Percentiles rank a stretch among this genome's conserved stretches.
phyloP scores from a whole-genome alignment of 2,113 vertebrate species.

The Nothobranchius furzeri region DNA sequence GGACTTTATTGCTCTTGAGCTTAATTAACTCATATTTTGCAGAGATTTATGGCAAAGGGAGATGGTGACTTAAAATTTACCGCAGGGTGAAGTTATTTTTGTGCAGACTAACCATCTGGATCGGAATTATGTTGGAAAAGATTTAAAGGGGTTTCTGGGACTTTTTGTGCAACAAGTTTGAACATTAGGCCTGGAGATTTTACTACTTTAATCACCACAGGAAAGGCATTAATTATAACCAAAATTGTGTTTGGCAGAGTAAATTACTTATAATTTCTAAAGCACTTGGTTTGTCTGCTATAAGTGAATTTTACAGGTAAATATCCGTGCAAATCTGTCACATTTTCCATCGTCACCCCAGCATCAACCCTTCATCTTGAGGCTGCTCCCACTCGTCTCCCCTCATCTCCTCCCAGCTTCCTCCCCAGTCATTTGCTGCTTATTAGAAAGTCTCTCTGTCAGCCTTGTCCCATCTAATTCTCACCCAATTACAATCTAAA shows the following conservation, averaged over 20 bases:
- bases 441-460: slow-evolving; percentile 67
- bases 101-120: slow-evolving; percentile 27
- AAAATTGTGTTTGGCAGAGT: too few species aligned
- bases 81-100: slow-evolving; percentile 30
- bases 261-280: too few species aligned
- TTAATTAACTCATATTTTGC: slow-evolving; percentile 72
- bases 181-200: too few species aligned
- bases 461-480: slow-evolving; percentile 71
- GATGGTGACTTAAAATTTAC: slow-evolving; percentile 41
- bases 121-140: slow-evolving; percentile 2
- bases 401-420: slow-evolving; percentile 25
- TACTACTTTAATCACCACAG: too few species aligned
- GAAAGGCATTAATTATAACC: too few species aligned
- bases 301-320: too few species aligned
- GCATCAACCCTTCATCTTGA: background rate
- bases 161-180: slow-evolving; percentile 14
- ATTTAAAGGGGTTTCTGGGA: slow-evolving; percentile 3
- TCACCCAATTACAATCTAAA: slow-evolving; percentile 76
- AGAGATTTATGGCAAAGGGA: slow-evolving; percentile 50
- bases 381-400: slow-evolving; percentile 5
- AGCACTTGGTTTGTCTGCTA: too few species aligned
- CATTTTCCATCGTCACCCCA: background rate
- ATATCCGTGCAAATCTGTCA: background rate
- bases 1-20: slow-evolving; percentile 65
- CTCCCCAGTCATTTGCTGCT: slow-evolving; percentile 58